phyloP scores from a whole-genome alignment of 2,797 vertebrate species.

The Xenops minutus region DNA sequence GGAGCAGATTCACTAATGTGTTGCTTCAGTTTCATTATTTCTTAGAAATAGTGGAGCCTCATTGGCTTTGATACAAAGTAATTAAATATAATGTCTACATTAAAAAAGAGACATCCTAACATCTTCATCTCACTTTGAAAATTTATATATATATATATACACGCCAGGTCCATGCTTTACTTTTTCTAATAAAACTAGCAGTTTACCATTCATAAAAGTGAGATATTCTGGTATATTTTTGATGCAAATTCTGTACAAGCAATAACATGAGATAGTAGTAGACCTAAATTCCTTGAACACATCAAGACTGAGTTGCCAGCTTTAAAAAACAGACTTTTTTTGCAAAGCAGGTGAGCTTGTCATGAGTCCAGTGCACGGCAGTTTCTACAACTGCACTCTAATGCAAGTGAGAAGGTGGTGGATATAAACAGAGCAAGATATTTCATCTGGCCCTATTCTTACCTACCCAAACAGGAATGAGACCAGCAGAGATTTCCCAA shows the following conservation, averaged over 20 bases:
- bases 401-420: not conserved
- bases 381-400: not conserved
- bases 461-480: not conserved
- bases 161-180: not conserved
- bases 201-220: not conserved
- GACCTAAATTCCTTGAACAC: not conserved
- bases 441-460: not conserved
- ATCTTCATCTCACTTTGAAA: not conserved
- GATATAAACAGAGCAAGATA: not conserved
- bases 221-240: not conserved
- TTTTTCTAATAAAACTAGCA: not conserved
- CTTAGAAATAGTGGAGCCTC: not conserved
- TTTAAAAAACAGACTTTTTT: not conserved
- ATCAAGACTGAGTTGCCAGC: not conserved
- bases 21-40: not conserved
- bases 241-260: not conserved
- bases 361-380: not conserved
- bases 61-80: not conserved
- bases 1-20: not conserved
- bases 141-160: too few species aligned
- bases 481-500: slow-evolving; percentile 8
- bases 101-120: not conserved
- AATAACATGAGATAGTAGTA: not conserved
- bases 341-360: not conserved
- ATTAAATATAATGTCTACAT: not conserved